A percentile compares a stretch with the other conserved stretches of the same genome.
phyloP scores from a whole-genome alignment of 2,113 vertebrate species.

The Syngnathoides biaculeatus region DNA sequence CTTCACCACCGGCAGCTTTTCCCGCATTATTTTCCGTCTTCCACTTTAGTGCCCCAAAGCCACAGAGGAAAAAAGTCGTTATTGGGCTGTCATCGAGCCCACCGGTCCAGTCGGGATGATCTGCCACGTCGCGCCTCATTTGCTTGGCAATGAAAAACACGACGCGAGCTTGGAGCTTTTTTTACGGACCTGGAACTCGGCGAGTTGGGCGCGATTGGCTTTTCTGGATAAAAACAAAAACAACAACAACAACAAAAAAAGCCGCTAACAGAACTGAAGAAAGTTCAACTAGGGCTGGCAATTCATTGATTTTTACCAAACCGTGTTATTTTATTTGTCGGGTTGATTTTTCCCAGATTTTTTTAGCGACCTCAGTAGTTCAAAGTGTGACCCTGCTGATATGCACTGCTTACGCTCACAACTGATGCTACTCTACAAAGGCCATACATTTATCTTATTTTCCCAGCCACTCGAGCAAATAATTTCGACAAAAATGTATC shows the following conservation, averaged over 20 bases:
- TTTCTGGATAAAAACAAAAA: neutral
- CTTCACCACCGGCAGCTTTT: neutral
- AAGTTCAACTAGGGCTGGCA: neutral
- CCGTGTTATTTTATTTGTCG: neutral
- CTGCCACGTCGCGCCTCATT: slow-evolving; percentile 13
- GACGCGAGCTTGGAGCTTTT: slow-evolving; percentile 4
- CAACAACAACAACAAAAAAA: too few relatives aligned
- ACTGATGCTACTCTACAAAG: too few relatives aligned
- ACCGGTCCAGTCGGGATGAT: slow-evolving; percentile 5
- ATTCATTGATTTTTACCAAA: neutral
- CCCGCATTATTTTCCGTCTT: neutral
- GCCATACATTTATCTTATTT: too few relatives aligned
- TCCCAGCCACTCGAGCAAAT: too few relatives aligned
- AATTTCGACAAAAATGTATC: too few relatives aligned
- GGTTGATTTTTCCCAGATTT: neutral
- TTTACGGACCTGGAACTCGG: neutral
- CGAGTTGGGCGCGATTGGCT: neutral
- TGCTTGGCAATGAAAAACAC: slow-evolving; percentile 15
- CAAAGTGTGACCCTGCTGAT: too few relatives aligned
- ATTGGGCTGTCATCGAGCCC: neutral
- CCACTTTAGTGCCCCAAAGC: neutral
- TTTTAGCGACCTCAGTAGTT: neutral
- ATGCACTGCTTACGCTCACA: too few relatives aligned
- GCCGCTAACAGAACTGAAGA: neutral
- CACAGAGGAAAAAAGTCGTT: neutral